These are phyloP conservation scores for Opisthocomus hoazin DNA, from an alignment of 2,113 vertebrate genomes.

Conservation along the genomic window DNA sequence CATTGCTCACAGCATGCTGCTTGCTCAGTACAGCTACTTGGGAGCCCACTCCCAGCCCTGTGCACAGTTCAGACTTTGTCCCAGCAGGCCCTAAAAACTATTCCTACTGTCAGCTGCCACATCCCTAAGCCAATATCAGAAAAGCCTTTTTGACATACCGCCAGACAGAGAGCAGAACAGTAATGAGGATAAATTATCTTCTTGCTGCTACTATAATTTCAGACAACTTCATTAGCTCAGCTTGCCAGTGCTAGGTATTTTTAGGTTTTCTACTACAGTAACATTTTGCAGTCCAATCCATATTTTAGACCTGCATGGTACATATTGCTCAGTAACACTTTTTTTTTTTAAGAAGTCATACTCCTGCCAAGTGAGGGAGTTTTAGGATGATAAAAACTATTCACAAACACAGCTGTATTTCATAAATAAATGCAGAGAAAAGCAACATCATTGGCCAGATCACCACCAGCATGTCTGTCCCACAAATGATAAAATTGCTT, in stretches of 20 bases:
- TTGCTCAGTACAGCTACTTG: neutral
- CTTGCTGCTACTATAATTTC: neutral
- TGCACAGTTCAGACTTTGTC: neutral
- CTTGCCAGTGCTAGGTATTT: neutral
- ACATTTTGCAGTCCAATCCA: neutral
- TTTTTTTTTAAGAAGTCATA: neutral
- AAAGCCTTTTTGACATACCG: neutral
- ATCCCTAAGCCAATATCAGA: neutral
- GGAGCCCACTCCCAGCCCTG: neutral
- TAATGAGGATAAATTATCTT: neutral
- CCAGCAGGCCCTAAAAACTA: neutral
- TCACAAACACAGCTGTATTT: neutral
- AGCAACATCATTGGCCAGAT: neutral
- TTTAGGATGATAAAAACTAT: neutral
- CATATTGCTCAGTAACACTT: neutral
- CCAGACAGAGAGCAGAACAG: neutral
- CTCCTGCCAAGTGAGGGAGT: neutral
- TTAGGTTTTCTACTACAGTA: neutral
- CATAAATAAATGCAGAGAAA: neutral
- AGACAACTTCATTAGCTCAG: neutral
- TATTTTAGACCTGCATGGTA: neutral
- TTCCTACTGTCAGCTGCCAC: neutral
- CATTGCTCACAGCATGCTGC: accelerated
- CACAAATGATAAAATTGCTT: neutral
- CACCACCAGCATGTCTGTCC: neutral